These are phyloP conservation scores for Caenorhabditis sp. DNA, from an alignment of 2,888 invertebrate genomes.

Conservation along the genomic window DNA sequence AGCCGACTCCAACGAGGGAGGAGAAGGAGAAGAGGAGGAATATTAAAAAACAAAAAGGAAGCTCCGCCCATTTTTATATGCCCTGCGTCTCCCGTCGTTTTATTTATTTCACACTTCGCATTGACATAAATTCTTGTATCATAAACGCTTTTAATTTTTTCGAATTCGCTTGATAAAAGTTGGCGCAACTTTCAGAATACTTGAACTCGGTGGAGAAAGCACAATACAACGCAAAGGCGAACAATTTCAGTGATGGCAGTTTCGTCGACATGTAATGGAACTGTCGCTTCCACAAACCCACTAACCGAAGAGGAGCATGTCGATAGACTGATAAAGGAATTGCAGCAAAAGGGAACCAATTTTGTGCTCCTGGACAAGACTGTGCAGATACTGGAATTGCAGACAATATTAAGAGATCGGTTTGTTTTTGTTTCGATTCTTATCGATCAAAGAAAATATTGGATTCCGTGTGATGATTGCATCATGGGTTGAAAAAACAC, in stretches of 20 bases:
- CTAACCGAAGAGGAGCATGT: conserved; percentile 28
- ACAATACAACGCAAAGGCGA: not conserved
- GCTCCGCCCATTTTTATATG: conserved; percentile 1
- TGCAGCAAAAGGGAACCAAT: conserved; percentile 33
- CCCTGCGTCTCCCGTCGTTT: conserved; percentile 1
- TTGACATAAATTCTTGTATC: conserved; percentile 35
- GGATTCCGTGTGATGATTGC: too few species aligned
- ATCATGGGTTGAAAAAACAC: too few species aligned
- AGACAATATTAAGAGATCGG: conserved; percentile 66
- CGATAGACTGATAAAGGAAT: conserved; percentile 8
- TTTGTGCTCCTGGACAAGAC: conserved; percentile 57
- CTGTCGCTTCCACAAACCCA: not conserved
- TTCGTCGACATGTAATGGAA: conserved; percentile 4
- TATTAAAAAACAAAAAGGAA: conserved; percentile 16
- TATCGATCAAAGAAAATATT: not conserved
- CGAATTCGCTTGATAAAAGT: not conserved
- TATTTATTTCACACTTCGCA: conserved; percentile 10
- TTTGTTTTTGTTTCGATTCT: conserved; percentile 18
- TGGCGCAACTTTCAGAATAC: conserved; percentile 3
- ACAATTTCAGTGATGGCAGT: not conserved
- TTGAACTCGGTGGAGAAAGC: not conserved
- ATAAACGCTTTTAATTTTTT: conserved; percentile 11
- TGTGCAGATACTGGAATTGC: conserved; percentile 60
- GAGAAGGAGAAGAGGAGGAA: conserved; percentile 39
- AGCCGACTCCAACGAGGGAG: conserved; percentile 44